Conservation (phyloP, 1,140 invertebrate species). For the Scylla paramamosain region DNA sequence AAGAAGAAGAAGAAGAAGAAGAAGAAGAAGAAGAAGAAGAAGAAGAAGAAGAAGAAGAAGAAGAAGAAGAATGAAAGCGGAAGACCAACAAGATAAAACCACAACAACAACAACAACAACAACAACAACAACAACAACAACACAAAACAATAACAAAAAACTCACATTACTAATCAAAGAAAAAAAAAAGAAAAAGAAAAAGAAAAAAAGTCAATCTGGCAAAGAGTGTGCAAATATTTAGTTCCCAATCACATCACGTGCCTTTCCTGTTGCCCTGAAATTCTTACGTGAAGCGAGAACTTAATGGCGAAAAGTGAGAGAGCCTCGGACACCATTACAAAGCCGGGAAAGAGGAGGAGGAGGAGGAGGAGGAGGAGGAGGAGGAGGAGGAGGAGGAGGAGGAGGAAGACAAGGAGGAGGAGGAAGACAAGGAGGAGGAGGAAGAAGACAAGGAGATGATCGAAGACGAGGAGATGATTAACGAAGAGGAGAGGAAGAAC, state of each 20-base stretch:
- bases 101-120: too few species aligned
- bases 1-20: neutral
- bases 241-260: neutral
- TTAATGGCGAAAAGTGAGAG: neutral
- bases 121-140: too few species aligned
- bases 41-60: neutral
- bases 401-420: neutral
- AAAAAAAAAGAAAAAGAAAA: neutral
- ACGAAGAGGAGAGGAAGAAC: neutral
- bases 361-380: slow-evolving; percentile 7
- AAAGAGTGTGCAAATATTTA: neutral
- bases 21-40: neutral
- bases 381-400: neutral
- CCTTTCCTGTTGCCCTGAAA: neutral
- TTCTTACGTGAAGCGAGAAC: neutral
- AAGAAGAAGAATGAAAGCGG: neutral
- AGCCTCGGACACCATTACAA: neutral
- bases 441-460: neutral
- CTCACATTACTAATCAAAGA: neutral
- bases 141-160: too few species aligned
- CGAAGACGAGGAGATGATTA: neutral
- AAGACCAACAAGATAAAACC: neutral
- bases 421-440: neutral
- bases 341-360: neutral
- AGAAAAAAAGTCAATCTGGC: neutral